Conservation (phyloP, 2,888 invertebrate species). For the Caenorhabditis macrosperma region DNA sequence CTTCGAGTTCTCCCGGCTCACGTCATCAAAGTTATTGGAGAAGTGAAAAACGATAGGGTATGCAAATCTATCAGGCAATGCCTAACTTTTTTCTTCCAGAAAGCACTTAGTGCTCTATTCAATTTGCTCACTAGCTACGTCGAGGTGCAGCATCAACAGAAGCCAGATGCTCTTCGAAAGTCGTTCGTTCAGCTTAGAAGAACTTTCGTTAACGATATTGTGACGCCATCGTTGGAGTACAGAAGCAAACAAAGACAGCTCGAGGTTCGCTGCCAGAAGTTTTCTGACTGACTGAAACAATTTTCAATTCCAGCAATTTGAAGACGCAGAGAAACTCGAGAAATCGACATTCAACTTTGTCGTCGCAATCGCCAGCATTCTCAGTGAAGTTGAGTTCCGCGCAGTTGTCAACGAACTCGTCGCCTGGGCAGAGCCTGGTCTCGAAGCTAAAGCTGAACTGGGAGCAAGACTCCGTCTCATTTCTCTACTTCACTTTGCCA, state of each 20-base stretch:
- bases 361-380: conserved; percentile 56
- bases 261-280: conserved; percentile 56
- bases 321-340: conserved; percentile 60
- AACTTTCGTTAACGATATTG: conserved; percentile 45
- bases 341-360: conserved; percentile 50
- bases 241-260: conserved; percentile 52
- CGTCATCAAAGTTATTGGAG: conserved; percentile 54
- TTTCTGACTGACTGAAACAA: neutral
- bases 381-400: conserved; percentile 69
- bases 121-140: conserved; percentile 59
- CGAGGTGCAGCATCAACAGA: conserved; percentile 43
- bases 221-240: conserved; percentile 56
- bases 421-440: conserved; percentile 67
- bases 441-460: conserved; percentile 41
- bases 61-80: neutral
- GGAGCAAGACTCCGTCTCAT: conserved; percentile 63
- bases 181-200: conserved; percentile 36
- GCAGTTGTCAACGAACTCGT: conserved; percentile 68
- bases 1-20: conserved; percentile 61
- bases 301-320: conserved; percentile 54
- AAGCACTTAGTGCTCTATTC: conserved; percentile 63
- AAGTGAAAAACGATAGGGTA: conserved; percentile 63
- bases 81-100: conserved; percentile 44
- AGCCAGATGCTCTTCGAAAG: conserved; percentile 37
- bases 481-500: conserved; percentile 73